Evolutionary conservation across 1,140 invertebrate species (phyloP).

Genomic region (Zaprionus lachaisei): DNA sequence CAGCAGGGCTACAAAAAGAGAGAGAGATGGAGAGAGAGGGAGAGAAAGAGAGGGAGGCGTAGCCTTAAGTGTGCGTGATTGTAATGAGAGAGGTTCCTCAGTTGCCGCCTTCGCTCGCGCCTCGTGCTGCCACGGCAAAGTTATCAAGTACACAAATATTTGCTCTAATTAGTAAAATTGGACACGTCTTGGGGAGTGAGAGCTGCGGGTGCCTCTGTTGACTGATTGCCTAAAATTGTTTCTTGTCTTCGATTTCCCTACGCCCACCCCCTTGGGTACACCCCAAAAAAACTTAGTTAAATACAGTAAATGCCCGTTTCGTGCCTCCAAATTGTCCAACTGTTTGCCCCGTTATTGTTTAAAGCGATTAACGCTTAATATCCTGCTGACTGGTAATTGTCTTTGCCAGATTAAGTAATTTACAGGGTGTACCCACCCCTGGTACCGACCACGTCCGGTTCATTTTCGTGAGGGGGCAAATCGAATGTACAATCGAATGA

Average conservation of each 20-base stretch:
- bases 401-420: constrained; percentile 54
- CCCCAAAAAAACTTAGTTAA: constrained; percentile 10
- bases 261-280: not conserved
- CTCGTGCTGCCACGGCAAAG: constrained; percentile 23
- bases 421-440: constrained; percentile 18
- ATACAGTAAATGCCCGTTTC: constrained; percentile 39
- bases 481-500: constrained; percentile 15
- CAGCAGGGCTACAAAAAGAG: not conserved
- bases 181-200: constrained; percentile 31
- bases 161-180: constrained; percentile 58
- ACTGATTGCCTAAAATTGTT: constrained; percentile 51
- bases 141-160: constrained; percentile 55
- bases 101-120: not conserved
- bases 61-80: constrained; percentile 37
- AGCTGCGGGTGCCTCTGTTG: constrained; percentile 30
- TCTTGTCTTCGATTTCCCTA: constrained; percentile 35
- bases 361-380: constrained; percentile 52
- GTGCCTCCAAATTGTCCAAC: constrained; percentile 17
- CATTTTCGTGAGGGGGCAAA: not conserved
- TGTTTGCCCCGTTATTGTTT: constrained; percentile 45
- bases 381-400: constrained; percentile 49
- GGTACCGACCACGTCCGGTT: not conserved
- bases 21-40: no score
- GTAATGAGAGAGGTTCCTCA: constrained; percentile 41
- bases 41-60: not conserved